These are phyloP conservation scores for Diarsia brunnea DNA, from an alignment of 2,888 invertebrate genomes.

Conservation along the genomic window DNA sequence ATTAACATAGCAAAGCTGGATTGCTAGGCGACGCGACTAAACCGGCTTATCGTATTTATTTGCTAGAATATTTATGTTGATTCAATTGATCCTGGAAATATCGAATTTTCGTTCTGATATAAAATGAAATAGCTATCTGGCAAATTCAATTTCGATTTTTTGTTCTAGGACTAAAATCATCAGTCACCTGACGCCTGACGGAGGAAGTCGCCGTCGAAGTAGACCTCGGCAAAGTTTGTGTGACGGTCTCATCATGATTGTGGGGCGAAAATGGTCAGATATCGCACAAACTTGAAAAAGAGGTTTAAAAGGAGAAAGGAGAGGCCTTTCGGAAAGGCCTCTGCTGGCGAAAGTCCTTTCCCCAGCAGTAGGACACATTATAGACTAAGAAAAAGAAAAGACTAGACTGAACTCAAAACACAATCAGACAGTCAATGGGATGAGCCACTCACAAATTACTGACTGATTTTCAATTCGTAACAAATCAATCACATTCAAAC, in stretches of 20 bases:
- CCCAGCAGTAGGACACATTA: too few species aligned
- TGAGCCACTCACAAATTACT: conserved; percentile 23
- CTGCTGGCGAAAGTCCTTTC: too few species aligned
- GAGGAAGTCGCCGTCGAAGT: too few species aligned
- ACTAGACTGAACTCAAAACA: too few species aligned
- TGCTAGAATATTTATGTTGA: conserved; percentile 42
- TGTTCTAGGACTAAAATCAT: background rate
- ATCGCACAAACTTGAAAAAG: too few species aligned
- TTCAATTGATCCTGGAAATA: conserved; percentile 43
- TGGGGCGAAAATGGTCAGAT: too few species aligned
- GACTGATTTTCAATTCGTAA: conserved; percentile 32
- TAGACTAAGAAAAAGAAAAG: too few species aligned
- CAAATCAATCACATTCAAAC: conserved; percentile 52
- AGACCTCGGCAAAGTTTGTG: too few species aligned
- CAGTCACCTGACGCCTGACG: too few species aligned
- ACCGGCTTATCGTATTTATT: conserved; percentile 29
- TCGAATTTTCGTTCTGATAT: conserved; percentile 24
- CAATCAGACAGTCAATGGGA: conserved; percentile 2
- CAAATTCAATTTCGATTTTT: background rate
- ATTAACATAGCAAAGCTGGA: conserved; percentile 18
- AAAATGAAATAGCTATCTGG: conserved; percentile 20
- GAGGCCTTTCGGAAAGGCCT: too few species aligned
- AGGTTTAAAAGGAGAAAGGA: too few species aligned
- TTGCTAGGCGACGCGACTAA: conserved; percentile 8
- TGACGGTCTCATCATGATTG: too few species aligned